Conservation (phyloP, 2,888 invertebrate species). For the Thereva nobilitata region DNA sequence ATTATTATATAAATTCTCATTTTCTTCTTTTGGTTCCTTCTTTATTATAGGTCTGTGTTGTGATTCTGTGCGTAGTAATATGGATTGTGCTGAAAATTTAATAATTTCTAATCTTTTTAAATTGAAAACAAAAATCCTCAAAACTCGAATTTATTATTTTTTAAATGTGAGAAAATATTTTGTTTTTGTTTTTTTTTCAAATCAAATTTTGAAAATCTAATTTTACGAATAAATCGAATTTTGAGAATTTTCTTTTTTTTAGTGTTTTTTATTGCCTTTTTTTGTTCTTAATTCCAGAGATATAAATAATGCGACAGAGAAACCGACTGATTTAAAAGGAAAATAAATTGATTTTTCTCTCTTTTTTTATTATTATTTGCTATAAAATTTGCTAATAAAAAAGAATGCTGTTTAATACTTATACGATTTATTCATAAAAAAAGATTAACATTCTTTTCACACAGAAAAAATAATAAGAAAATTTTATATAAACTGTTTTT, state of each 20-base stretch:
- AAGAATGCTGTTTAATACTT: constrained; percentile 1
- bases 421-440: constrained; percentile 39
- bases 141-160: constrained; percentile 16
- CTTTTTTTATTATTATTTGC: too few species aligned
- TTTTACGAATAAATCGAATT: constrained; percentile 41
- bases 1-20: not conserved
- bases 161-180: not conserved
- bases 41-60: not conserved
- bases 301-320: not conserved
- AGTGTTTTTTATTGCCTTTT: not conserved
- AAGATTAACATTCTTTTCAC: constrained; percentile 21
- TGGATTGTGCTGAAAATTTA: not conserved
- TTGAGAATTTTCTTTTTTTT: constrained; percentile 26
- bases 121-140: constrained; percentile 32
- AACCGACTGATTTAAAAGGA: constrained; percentile 1
- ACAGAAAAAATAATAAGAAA: not conserved
- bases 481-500: too few species aligned
- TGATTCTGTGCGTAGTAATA: not conserved
- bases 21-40: not conserved
- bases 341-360: constrained; percentile 1
- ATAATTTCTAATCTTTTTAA: not conserved
- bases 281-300: too few species aligned
- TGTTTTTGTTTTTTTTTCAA: not conserved
- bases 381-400: too few species aligned
- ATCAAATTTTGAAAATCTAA: constrained; percentile 17